A percentile compares a stretch with the other conserved stretches of the same genome.
Conservation (phyloP, 2,797 vertebrate species). For the Nothura maculosa region DNA sequence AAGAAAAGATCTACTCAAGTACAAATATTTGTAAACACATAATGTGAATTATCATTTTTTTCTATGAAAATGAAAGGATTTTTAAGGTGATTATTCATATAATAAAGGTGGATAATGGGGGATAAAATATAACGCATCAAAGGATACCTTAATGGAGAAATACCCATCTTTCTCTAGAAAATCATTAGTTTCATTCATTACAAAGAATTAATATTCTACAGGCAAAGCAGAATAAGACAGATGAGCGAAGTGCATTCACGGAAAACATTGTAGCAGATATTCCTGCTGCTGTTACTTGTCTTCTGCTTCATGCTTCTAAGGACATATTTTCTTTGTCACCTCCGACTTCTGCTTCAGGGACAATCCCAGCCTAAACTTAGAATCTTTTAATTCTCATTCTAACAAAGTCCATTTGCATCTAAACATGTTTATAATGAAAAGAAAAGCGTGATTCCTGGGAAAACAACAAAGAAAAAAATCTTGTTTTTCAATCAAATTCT, state of each 20-base stretch:
- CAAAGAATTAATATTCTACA: not conserved
- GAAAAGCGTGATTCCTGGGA: not conserved
- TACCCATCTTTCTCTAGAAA: not conserved
- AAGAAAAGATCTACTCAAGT: constrained; percentile 66
- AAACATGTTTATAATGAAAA: not conserved
- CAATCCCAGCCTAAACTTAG: not conserved
- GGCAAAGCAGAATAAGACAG: constrained; percentile 18
- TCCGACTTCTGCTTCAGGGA: not conserved
- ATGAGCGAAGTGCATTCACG: not conserved
- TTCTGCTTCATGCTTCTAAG: not conserved
- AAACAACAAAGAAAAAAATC: not conserved
- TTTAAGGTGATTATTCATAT: not conserved
- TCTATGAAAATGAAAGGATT: constrained; percentile 4
- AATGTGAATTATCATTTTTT: constrained; percentile 44
- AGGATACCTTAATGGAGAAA: constrained; percentile 35
- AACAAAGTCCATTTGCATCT: not conserved
- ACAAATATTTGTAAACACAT: constrained; percentile 62
- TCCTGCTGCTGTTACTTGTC: not conserved
- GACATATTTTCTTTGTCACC: not conserved
- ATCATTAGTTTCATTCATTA: not conserved
- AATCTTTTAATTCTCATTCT: not conserved
- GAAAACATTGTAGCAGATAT: constrained; percentile 3
- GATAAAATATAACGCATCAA: not conserved
- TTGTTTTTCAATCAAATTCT: not conserved
- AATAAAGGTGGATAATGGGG: not conserved